Evolutionary conservation across 2,797 vertebrate species (phyloP).

Genomic region (Melanotaenia nigrans): DNA sequence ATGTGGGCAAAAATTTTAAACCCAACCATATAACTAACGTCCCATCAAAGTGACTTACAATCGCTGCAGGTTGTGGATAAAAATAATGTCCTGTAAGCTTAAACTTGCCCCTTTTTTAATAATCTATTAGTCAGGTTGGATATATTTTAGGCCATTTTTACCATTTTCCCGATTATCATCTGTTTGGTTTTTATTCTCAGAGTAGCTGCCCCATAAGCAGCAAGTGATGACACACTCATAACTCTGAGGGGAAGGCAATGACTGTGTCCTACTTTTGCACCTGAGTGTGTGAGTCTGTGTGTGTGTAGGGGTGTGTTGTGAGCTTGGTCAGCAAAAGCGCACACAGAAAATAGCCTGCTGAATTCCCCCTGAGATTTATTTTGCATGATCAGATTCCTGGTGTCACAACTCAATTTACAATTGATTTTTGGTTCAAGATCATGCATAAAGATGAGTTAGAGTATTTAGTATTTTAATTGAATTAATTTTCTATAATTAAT

Average conservation of each 20-base stretch:
- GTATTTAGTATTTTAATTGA: too few relatives aligned
- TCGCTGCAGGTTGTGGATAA: conserved; percentile 8
- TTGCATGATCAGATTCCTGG: background rate
- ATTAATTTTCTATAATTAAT: too few relatives aligned
- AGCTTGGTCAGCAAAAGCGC: conserved; percentile 60
- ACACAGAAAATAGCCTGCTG: conserved; percentile 21
- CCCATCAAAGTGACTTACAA: conserved; percentile 9
- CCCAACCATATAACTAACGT: background rate
- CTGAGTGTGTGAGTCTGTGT: conserved; percentile 28
- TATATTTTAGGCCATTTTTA: conserved; percentile 13
- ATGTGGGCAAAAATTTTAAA: conserved; percentile 3
- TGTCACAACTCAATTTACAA: conserved; percentile 1
- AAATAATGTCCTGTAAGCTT: conserved; percentile 1
- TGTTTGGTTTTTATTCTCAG: conserved; percentile 53
- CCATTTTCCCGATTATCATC: conserved; percentile 14
- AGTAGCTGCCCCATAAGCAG: conserved; percentile 46
- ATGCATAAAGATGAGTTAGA: too few relatives aligned
- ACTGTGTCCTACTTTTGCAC: conserved; percentile 68
- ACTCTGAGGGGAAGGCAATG: conserved; percentile 33
- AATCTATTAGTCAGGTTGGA: conserved; percentile 22
- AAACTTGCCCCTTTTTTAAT: conserved; percentile 1
- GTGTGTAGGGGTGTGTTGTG: conserved; percentile 28
- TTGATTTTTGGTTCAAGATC: background rate
- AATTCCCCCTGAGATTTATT: conserved; percentile 28
- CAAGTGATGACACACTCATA: conserved; percentile 52